phyloP scores from a whole-genome alignment of 2,113 vertebrate species.

The Xiphophorus couchianus region DNA sequence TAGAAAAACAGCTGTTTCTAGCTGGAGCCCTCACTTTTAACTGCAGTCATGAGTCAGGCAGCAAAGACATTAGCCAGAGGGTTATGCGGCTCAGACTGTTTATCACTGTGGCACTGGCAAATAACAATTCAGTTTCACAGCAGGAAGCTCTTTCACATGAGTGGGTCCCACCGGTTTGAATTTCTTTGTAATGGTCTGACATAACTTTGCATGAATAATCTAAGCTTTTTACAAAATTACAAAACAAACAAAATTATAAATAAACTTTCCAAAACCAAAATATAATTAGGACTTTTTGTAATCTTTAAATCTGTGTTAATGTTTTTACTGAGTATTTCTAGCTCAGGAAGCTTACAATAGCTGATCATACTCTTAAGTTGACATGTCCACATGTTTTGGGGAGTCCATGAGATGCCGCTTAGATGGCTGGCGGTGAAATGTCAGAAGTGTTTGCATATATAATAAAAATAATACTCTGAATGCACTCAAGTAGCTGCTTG shows the following conservation, averaged over 20 bases:
- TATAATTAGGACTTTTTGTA: not conserved
- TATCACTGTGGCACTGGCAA: not conserved
- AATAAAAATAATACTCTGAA: too few species aligned
- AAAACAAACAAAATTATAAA: not conserved
- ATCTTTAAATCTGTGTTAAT: not conserved
- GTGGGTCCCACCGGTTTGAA: not conserved
- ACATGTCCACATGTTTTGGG: not conserved
- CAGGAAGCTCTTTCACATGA: not conserved
- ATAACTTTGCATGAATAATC: too few species aligned
- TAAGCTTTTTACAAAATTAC: too few species aligned
- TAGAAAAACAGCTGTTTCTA: constrained; percentile 1
- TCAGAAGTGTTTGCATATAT: not conserved
- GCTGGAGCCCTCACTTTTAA: constrained; percentile 6
- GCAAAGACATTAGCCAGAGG: constrained; percentile 2
- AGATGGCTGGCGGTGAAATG: not conserved
- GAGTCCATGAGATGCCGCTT: too few species aligned
- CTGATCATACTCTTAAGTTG: not conserved
- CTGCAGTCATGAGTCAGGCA: constrained; percentile 13
- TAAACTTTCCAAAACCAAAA: not conserved
- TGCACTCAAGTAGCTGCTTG: too few species aligned
- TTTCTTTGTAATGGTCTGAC: not conserved
- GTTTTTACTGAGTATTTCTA: not conserved
- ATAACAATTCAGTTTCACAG: not conserved
- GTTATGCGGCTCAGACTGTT: constrained; percentile 8
- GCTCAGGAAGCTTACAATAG: not conserved